Base-by-base conservation (phyloP, 2,797 vertebrate species). In the Morelia viridis region DNA sequence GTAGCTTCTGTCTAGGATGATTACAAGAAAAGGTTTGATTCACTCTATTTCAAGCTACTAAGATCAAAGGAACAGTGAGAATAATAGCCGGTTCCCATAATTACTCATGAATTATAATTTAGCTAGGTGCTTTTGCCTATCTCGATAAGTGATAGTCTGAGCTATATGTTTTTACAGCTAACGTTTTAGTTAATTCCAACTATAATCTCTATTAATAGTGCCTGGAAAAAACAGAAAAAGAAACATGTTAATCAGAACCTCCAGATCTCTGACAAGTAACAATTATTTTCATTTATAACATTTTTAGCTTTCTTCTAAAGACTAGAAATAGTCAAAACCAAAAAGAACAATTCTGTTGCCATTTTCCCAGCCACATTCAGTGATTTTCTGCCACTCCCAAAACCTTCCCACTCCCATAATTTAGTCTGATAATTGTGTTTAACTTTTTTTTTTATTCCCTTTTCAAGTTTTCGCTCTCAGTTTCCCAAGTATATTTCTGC, bases 21-120 rank as follows among this genome's bases (percentile, higher is more conserved):
- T 87, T 76, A 71, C 9, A 71, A 71, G 62, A 71, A 87, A 80
- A 87, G 26, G 26, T 28, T 62, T 28, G 60, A 41, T 87, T 46
- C 60, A 87, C 35, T 87, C 60, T 62, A 41, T 87, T 87, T 87
- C 41, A 87, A 62, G 35, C 1, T 61, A 62, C 60, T 28, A 62
- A 41, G 5, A 62, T 62, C 26, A 64, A 62, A 4, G 13, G n/a
- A n/a, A 62, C 26, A 87, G 5, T 62, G 35, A 87, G 58, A 87
- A 61, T 83, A 28, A 71, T 19, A 31, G 46, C 13, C 6, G 41
- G 11, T 85, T 64, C 24, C 58, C 60, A 41, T 41, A 88, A 92
- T 88, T 88, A 88, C 22, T 84, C 57, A 62, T 85, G 19, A 85
- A 80, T 80, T 80, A 31, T 91, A 65, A 68, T 86, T 91, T 57